A percentile compares a stretch with the other conserved stretches of the same genome.
phyloP scores from a whole-genome alignment of 2,888 invertebrate species.

The Ormia ochracea region DNA sequence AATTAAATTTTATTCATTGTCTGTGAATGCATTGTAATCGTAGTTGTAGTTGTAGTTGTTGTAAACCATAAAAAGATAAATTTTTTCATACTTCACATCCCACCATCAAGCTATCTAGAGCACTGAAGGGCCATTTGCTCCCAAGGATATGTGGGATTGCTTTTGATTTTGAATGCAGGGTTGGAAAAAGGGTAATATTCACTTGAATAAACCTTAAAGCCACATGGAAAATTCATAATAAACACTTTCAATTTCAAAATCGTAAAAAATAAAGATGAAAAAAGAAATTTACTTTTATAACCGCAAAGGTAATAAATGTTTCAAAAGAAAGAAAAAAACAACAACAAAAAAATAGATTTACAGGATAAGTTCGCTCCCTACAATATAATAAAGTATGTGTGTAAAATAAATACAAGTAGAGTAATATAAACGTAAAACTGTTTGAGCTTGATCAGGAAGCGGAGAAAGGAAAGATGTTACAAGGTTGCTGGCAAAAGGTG shows the following conservation, averaged over 20 bases:
- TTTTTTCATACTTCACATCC: slow-evolving; percentile 47
- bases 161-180: background rate
- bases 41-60: slow-evolving; percentile 17
- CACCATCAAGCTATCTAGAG: background rate
- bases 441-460: slow-evolving; percentile 10
- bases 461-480: slow-evolving; percentile 22
- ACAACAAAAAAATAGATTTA: too few species aligned
- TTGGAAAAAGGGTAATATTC: background rate
- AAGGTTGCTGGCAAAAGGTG: slow-evolving; percentile 28
- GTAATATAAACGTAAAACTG: background rate
- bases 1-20: slow-evolving; percentile 58
- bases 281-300: slow-evolving; percentile 59
- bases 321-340: slow-evolving; percentile 26
- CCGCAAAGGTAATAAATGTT: slow-evolving; percentile 64
- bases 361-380: too few species aligned
- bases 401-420: slow-evolving; percentile 24
- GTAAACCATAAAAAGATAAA: slow-evolving; percentile 51
- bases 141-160: background rate
- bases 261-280: slow-evolving; percentile 3
- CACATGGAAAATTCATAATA: slow-evolving; percentile 47
- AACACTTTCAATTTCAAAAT: slow-evolving; percentile 61
- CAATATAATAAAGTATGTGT: too few species aligned
- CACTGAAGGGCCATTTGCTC: background rate
- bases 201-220: slow-evolving; percentile 57
- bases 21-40: slow-evolving; percentile 21